These are phyloP conservation scores for Oasisia sp. DNA, from an alignment of 2,888 invertebrate species.

Conservation along the genomic window DNA sequence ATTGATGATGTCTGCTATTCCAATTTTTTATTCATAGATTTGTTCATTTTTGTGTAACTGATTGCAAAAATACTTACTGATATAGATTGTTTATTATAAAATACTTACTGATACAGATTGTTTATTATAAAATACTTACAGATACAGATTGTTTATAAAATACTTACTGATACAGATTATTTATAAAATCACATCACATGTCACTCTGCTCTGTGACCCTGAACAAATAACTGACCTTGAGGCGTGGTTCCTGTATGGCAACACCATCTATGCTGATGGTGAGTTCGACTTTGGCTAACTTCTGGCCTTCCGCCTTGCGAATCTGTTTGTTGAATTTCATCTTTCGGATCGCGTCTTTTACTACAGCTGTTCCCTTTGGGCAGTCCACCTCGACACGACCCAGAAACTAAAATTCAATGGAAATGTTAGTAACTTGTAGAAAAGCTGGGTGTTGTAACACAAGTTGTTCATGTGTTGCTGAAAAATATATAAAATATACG, in stretches of 20 bases:
- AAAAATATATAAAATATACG: not conserved
- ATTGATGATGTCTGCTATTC: too few relatives aligned
- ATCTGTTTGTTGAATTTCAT: constrained; percentile 93
- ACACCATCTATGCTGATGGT: constrained; percentile 98
- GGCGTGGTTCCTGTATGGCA: constrained; percentile 83
- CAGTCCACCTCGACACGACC: constrained; percentile 95
- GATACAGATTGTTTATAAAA: too few relatives aligned
- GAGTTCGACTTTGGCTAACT: constrained; percentile 82
- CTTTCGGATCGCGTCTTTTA: constrained; percentile 96
- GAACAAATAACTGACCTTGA: constrained; percentile 65
- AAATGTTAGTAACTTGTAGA: constrained; percentile 8
- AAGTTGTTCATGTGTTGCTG: not conserved
- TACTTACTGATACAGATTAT: too few relatives aligned
- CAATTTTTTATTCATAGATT: too few relatives aligned
- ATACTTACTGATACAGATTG: too few relatives aligned
- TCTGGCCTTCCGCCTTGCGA: constrained; percentile 80
- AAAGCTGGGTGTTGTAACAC: not conserved
- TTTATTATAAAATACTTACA: too few relatives aligned
- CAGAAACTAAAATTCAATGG: constrained; percentile 50
- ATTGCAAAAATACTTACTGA: too few relatives aligned
- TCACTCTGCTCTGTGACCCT: not conserved
- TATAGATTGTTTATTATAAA: too few relatives aligned
- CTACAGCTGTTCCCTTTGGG: constrained; percentile 97
- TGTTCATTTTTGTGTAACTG: too few relatives aligned
- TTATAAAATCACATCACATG: not conserved